Base-by-base conservation (phyloP, 2,113 vertebrate genomes). In the Ceuthmochares aereus region DNA sequence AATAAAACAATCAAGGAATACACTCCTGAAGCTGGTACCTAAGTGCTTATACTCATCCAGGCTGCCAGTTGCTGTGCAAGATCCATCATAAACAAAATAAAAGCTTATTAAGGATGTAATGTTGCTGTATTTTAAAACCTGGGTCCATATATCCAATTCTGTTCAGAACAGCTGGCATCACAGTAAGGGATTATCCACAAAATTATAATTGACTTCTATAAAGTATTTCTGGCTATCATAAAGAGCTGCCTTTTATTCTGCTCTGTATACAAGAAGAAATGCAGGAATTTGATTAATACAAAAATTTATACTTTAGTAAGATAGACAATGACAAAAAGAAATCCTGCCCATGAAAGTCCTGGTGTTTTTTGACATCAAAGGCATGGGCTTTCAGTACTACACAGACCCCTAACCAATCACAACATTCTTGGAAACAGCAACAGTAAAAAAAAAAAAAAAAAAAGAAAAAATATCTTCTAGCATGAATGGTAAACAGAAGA, bases 131-230 rank as follows among this genome's bases (percentile, higher is more conserved):
- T n/a, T 76, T 75, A n/a, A 69, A n/a, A 34, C 27, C 63, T 18
- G 82, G 56, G 91, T 56, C 76, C 70, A 37, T 34, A 60, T 40
- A 78, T 54, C 68, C 70, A 78, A 40, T 68, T 77, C 58, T 79
- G 70, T 6, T 70, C 58, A 51, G 81, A 91, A 76, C 27, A 78
- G 69, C 62, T 85, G 64, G 69, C 70, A 49, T 21, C 49, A 66
- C 21, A 82, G 26, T 16, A 51, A 73, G 22, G 63, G 59, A 95
- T 90, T 58, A 88, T 34, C 70, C 7, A 2, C 74, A 69, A 66
- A 95, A 94, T 58, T 54, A 15, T 32, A 79, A 87, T 95, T 85
- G 93, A 91, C 91, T 80, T 9, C 13, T 47, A 55, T 45, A 75
- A 78, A 74, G 76, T 51, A 51, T 11, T 87, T 75, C 72, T 73